phyloP scores from a whole-genome alignment of 92 coral and sea anemone genomes.

The Parazoanthus swiftii region DNA sequence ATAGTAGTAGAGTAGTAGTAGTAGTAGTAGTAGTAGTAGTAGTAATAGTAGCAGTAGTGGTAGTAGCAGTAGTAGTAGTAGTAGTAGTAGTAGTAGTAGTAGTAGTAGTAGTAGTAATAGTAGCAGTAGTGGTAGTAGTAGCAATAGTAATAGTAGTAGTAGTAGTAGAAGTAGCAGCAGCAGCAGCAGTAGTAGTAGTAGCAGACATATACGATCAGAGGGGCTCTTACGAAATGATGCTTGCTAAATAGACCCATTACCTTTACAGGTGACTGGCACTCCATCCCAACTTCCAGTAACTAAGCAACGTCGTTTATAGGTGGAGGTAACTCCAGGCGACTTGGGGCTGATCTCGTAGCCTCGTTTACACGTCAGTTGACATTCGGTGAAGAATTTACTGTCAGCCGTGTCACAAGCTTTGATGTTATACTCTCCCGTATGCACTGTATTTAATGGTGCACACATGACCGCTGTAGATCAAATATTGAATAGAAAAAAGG shows the following conservation, averaged over 20 bases:
- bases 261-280: slow-evolving; percentile 26
- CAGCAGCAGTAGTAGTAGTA: no score
- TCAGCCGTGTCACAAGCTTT: slow-evolving; percentile 37
- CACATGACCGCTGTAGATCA: slow-evolving; percentile 28
- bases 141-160: no score
- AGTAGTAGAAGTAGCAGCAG: no score
- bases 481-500: background rate
- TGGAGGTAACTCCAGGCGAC: background rate
- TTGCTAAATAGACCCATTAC: background rate
- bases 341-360: slow-evolving; percentile 38
- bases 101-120: no score
- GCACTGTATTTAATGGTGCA: slow-evolving; percentile 22
- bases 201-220: no score
- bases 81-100: no score
- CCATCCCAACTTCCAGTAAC: slow-evolving; percentile 39
- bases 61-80: no score
- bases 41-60: no score
- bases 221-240: background rate
- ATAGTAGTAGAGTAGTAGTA: background rate
- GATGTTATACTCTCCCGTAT: slow-evolving; percentile 24
- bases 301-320: slow-evolving; percentile 20
- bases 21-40: background rate
- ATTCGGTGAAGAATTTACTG: slow-evolving; percentile 29
- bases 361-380: slow-evolving; percentile 37
- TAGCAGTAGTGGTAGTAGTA: no score